Evolutionary conservation across 2,113 vertebrate species (phyloP), one percentile per base, ranked within the genome.

Genomic region (Lepus europaeus): DNA sequence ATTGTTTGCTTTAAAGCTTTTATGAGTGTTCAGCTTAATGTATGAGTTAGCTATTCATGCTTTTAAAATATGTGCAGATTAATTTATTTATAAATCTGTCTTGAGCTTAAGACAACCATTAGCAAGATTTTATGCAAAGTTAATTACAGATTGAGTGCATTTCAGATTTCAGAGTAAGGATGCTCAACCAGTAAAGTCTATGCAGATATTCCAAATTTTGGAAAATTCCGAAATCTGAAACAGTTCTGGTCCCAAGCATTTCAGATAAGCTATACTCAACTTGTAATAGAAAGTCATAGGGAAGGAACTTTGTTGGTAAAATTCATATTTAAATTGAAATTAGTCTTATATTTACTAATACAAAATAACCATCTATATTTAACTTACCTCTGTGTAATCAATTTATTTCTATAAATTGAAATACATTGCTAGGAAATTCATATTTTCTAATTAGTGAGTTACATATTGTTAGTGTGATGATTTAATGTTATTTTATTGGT

Each of bases 1-100:
- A 10, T 84, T 63, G 14, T 93, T 84, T 84, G 79, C 14, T 87
- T 89, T 85, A 89, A 53, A 89, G 29, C 64, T 93, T 93, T 96
- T 70, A 86, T 84, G 45, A 59, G 77, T 91, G 23, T 25, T 7
- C 91, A 8, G 1, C 20, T 73, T 85, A 91, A 13, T 45, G 51
- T 72, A n/a, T 29, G 29, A 66, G 20, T 87, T 93, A 23, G 63
- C 33, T 83, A n/a, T 73, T 82, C 79, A 82, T 79, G 63, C 64
- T 96, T 82, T 79, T 79, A 84, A 31, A 84, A 59, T 82, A 51
- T 68, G 31, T 79, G 66, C 23, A 73, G 17, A 89, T 78, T 84
- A 66, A 79, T 17, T n/a, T 36, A 70, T 59, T 49, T 82, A 25
- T 92, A 66, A 63, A 77, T 27, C 13, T 90, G 74, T 73, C 31